Base-by-base conservation (phyloP, 1,140 invertebrate species). In the Sinella curviseta region DNA sequence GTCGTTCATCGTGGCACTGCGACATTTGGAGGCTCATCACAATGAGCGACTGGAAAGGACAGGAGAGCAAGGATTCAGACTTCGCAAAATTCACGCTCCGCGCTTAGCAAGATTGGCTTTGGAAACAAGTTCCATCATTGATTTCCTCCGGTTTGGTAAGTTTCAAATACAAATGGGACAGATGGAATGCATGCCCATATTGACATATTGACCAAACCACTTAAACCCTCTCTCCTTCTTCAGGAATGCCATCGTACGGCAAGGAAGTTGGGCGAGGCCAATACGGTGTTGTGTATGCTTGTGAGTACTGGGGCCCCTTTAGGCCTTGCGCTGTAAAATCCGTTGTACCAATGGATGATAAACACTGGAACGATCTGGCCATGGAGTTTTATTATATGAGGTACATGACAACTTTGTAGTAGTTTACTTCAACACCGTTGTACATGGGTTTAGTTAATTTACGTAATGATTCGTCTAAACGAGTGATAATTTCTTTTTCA, bases 371-470 rank as follows among this genome's bases (percentile, higher is more conserved):
- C 86, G 95, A 97, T 86, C 87, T 97, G 0, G 94, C 95, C 0
- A 93, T 97, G 91, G 95, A 97, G 87, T 96, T 96, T 88, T 95
- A 94, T 86, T 94, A 94, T 82, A 94, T 93, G 12, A 91, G 91
- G 91, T 91, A 85, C 77, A 48, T n/a, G n/a, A n/a, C n/a, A n/a
- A 8, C 39, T 78, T 33, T 8, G 31, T 24, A 78, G n/a, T 36
- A 33, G 24, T 24, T 76, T 77, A 65, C 17, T 48, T 77, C 30
- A 36, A 31, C 12, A 48, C n/a, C n/a, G n/a, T n/a, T n/a, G n/a
- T n/a, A n/a, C n/a, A n/a, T n/a, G n/a, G 8, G 16, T 34, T 3
- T 0, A 28, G 26, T 1, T 30, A 26, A 1, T 20, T 48, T 48
- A 48, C 20, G n/a, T n/a, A n/a, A n/a, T n/a, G n/a, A n/a, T n/a